Conservation (phyloP, 2,888 invertebrate genomes). For the Acanthopleura granulata region DNA sequence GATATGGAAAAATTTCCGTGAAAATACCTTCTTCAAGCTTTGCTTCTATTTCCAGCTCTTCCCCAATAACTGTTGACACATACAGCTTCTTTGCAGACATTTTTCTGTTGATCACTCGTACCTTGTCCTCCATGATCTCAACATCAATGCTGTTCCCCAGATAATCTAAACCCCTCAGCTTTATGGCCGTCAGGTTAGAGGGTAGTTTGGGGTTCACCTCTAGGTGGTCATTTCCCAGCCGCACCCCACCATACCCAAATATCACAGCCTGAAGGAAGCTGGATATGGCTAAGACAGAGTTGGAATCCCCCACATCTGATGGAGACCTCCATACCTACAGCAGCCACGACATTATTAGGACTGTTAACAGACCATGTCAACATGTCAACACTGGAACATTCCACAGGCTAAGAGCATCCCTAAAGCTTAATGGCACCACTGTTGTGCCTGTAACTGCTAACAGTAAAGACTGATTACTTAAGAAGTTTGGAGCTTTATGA, state of each 20-base stretch:
- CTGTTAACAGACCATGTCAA: too few relatives aligned
- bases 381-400: too few relatives aligned
- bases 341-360: too few relatives aligned
- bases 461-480: too few relatives aligned
- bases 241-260: slow-evolving; percentile 68
- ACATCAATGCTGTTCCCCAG: background rate
- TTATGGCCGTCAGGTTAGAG: slow-evolving; percentile 29
- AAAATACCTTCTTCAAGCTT: slow-evolving; percentile 4
- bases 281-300: slow-evolving; percentile 57
- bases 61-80: background rate
- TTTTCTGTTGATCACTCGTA: background rate
- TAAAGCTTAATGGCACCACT: too few relatives aligned
- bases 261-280: slow-evolving; percentile 68
- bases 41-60: background rate
- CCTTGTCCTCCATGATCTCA: background rate
- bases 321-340: too few relatives aligned
- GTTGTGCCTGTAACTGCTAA: too few relatives aligned
- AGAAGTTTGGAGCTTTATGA: too few relatives aligned
- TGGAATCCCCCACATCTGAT: too few relatives aligned
- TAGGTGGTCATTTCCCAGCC: slow-evolving; percentile 42
- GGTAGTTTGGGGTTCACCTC: slow-evolving; percentile 47
- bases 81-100: slow-evolving; percentile 20
- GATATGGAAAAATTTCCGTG: too few relatives aligned
- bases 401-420: too few relatives aligned
- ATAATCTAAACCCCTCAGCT: background rate